Percentiles rank a stretch among this genome's conserved stretches.
These are phyloP conservation scores for Idaea biselata DNA, from an alignment of 2,888 invertebrate genomes.

Conservation along the genomic window DNA sequence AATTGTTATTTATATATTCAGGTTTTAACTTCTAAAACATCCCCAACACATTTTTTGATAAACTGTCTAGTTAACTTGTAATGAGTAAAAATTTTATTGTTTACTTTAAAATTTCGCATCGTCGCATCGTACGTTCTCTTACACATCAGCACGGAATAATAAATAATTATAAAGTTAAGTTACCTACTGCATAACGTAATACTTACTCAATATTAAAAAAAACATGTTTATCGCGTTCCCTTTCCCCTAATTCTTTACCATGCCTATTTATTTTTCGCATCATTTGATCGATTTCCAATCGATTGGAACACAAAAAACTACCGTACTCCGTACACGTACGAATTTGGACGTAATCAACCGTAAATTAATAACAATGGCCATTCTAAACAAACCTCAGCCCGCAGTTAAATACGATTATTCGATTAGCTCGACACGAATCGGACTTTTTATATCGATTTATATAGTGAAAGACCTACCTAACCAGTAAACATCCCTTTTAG, in stretches of 20 bases:
- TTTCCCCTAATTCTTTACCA: constrained; percentile 5
- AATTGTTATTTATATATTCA: no score
- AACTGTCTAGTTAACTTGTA: no score
- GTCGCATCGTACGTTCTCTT: no score
- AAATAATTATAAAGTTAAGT: no score
- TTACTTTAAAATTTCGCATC: no score
- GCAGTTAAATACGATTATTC: constrained; percentile 59
- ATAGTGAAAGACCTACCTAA: neutral
- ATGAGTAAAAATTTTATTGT: no score
- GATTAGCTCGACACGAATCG: constrained; percentile 57
- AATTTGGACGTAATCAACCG: constrained; percentile 46
- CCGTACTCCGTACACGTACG: constrained; percentile 37
- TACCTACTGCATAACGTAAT: no score
- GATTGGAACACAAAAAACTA: constrained; percentile 33
- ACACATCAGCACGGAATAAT: no score
- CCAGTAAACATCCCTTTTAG: neutral
- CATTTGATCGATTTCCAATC: constrained; percentile 23
- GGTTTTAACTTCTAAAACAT: no score
- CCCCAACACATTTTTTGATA: no score
- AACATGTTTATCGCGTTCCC: neutral
- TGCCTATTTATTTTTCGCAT: constrained; percentile 14
- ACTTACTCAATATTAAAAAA: neutral
- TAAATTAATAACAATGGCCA: constrained; percentile 44
- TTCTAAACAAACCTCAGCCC: constrained; percentile 51
- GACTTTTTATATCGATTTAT: constrained; percentile 58